phyloP scores from a whole-genome alignment of 64 coral and sea anemone genomes.

The Catalaphyllia jardinei region DNA sequence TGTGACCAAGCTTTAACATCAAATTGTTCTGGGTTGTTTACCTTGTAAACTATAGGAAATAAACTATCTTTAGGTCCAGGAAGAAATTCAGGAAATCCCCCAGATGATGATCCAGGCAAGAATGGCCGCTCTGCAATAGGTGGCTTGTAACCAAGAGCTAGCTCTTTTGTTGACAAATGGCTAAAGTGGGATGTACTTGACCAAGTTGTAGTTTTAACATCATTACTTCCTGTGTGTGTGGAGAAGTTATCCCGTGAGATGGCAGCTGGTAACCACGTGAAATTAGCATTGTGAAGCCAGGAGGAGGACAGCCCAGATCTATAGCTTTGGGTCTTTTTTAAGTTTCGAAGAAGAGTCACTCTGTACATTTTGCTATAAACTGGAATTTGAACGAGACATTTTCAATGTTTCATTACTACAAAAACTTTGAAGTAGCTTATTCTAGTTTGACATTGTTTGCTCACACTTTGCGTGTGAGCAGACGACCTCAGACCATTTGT shows the following conservation, averaged over 20 bases:
- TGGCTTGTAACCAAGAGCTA: slow-evolving; percentile 19
- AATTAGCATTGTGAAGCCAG: no score
- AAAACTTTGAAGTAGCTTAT: no score
- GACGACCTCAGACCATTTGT: no score
- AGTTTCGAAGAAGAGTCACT: not conserved
- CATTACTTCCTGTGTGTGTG: not conserved
- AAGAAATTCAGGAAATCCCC: slow-evolving; percentile 55
- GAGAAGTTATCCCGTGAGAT: not conserved
- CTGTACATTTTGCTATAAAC: not conserved
- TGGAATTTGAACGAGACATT: not conserved
- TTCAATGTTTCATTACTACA: no score
- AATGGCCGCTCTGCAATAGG: slow-evolving; percentile 20
- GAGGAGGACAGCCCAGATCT: not conserved
- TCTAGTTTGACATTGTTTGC: no score
- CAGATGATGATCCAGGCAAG: slow-evolving; percentile 37
- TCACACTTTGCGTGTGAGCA: no score
- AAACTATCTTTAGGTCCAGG: not conserved
- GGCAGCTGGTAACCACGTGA: not conserved
- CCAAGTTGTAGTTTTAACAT: not conserved
- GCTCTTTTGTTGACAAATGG: not conserved
- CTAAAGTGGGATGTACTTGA: not conserved
- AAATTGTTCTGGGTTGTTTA: not conserved
- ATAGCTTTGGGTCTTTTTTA: not conserved
- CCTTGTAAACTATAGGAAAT: slow-evolving; percentile 31
- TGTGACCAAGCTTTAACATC: slow-evolving; percentile 27